phyloP scores from a whole-genome alignment of 2,113 vertebrate species.

The Synchiropus splendidus region DNA sequence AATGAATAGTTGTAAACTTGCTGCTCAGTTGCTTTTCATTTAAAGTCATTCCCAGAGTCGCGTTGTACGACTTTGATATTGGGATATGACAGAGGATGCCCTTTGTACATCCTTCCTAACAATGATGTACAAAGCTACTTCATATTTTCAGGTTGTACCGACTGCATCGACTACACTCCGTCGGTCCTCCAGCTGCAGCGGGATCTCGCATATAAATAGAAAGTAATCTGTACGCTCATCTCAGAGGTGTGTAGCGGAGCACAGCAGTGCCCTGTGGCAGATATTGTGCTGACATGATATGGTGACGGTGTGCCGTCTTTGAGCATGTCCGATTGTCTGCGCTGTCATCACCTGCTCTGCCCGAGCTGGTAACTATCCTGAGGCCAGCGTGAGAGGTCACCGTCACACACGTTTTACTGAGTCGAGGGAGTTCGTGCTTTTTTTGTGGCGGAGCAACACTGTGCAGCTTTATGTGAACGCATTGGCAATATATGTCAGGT shows the following conservation, averaged over 20 bases:
- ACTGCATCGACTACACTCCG: slow-evolving; percentile 6
- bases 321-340: slow-evolving; percentile 37
- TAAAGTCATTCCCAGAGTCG: too few species aligned
- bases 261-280: slow-evolving; percentile 32
- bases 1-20: too few species aligned
- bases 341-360: slow-evolving; percentile 38
- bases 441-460: not conserved
- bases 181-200: slow-evolving; percentile 17
- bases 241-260: slow-evolving; percentile 23
- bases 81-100: too few species aligned
- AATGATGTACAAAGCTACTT: too few species aligned
- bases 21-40: too few species aligned
- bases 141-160: not conserved
- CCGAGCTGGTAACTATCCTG: slow-evolving; percentile 25
- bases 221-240: slow-evolving; percentile 36
- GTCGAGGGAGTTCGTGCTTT: slow-evolving; percentile 5
- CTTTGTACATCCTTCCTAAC: too few species aligned
- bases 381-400: slow-evolving; percentile 35
- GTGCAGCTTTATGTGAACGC: too few species aligned
- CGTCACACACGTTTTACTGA: slow-evolving; percentile 28
- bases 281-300: slow-evolving; percentile 35
- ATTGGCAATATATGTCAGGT: too few species aligned
- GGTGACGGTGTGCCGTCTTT: slow-evolving; percentile 34
- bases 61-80: too few species aligned
- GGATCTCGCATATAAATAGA: slow-evolving; percentile 29